These are phyloP conservation scores for Oreochromis niloticus DNA, from an alignment of 2,113 vertebrate species.

Conservation along the genomic window DNA sequence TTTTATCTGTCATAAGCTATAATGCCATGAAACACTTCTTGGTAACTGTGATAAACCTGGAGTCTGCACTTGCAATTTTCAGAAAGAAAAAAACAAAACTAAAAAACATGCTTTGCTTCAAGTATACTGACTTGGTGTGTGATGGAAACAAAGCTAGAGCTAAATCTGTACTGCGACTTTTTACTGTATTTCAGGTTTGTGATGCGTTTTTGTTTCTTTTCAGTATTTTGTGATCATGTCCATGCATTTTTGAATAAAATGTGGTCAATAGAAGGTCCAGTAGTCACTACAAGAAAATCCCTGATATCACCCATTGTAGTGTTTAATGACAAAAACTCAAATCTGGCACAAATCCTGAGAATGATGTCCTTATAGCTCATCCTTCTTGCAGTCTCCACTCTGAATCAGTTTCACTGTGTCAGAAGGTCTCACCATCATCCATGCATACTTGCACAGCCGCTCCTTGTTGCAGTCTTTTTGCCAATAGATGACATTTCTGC, in stretches of 20 bases:
- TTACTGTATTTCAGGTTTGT: conserved; percentile 20
- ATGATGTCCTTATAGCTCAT: conserved; percentile 70
- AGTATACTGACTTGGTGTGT: background rate
- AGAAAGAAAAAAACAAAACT: background rate
- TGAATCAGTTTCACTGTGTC: conserved; percentile 46
- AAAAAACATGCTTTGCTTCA: conserved; percentile 17
- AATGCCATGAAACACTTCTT: conserved; percentile 10
- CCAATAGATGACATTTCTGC: conserved; percentile 81
- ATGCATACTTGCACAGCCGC: conserved; percentile 76
- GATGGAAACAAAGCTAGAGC: conserved; percentile 16
- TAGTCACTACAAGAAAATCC: background rate
- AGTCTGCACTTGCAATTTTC: conserved; percentile 16
- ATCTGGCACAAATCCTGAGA: background rate
- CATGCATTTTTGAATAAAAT: conserved; percentile 57
- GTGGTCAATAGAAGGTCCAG: conserved; percentile 15
- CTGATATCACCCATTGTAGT: background rate
- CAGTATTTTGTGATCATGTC: conserved; percentile 52
- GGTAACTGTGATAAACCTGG: conserved; percentile 27
- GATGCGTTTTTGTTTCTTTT: conserved; percentile 2
- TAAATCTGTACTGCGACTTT: conserved; percentile 19
- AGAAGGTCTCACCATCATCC: conserved; percentile 80
- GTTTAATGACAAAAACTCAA: background rate
- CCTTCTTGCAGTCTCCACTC: conserved; percentile 63
- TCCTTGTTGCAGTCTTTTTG: conserved; percentile 81
- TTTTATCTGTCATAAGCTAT: conserved; percentile 23